Evolutionary conservation across 2,888 invertebrate genomes (phyloP), one percentile per base, ranked within the genome.

Genomic region (Antheraea assamensis): DNA sequence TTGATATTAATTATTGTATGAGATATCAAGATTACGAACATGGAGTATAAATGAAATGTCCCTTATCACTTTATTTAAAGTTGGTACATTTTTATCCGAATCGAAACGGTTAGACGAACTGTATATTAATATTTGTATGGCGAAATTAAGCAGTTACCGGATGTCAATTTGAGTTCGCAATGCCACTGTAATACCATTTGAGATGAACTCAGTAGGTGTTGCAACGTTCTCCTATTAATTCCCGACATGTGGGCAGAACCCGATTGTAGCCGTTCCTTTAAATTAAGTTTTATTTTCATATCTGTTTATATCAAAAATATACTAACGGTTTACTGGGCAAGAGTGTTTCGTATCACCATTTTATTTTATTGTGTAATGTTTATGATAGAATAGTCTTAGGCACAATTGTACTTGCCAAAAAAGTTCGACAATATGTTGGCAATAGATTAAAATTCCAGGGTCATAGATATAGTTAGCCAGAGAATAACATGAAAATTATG

Each of bases 111-210:
- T 68, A 68, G 35, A n/a, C 30, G 19, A 17, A 31, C 64, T 64
- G 30, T 72, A 13, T 1, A 42, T 42, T 72, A 75, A 76, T 76
- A 77, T 77, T 77, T 79, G 74, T 73, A 75, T 68, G 52, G 75
- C 42, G 76, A 68, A 83, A 79, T 83, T 80, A 78, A 79, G 81
- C 83, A 78, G 76, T 76, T 78, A 78, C 84, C 86, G 87, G 87
- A 87, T 84, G 86, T 83, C 79, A 86, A 86, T 86, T 85, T 81
- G 77, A 78, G 80, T 78, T 77, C 81, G 76, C 80, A 81, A 82
- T 82, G 81, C 83, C 82, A 80, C 78, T 75, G 79, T 83, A 82
- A 85, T 85, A 83, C 84, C 84, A 84, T 85, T 80, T 80, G 74
- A 76, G 68, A 68, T 35, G 68, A 68, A 68, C 68, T 68, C 68